phyloP scores from a whole-genome alignment of 2,113 vertebrate species.

The Romanogobio albipinnatus region DNA sequence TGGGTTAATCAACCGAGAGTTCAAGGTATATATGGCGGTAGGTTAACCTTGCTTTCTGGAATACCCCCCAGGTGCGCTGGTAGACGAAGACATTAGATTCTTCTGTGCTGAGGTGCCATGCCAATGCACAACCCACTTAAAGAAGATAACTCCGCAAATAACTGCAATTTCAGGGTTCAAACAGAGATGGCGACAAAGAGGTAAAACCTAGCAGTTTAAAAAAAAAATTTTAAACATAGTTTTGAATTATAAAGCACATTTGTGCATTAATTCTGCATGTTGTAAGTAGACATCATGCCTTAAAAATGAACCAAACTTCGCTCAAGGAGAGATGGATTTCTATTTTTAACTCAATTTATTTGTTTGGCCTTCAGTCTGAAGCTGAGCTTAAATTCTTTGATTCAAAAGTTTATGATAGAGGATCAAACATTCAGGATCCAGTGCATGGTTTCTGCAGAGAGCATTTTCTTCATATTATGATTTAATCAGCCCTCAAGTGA shows the following conservation, averaged over 20 bases:
- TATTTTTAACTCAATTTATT: background rate
- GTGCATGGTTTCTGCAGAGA: background rate
- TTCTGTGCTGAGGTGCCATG: no score
- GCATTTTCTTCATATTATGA: slow-evolving; percentile 9
- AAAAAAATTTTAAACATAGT: background rate
- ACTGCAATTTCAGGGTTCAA: no score
- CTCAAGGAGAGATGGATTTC: background rate
- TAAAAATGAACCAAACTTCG: background rate
- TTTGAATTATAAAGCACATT: slow-evolving; percentile 19
- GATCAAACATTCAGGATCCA: background rate
- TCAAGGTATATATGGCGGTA: no score
- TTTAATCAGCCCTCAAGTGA: slow-evolving; percentile 24
- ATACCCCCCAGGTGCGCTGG: no score
- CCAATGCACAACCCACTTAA: no score
- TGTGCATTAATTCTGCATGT: background rate
- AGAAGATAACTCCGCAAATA: no score
- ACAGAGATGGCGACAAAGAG: no score
- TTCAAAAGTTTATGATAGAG: background rate
- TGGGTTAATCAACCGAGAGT: no score
- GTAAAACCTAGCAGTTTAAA: no score
- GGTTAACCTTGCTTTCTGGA: no score
- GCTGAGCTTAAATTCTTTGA: slow-evolving; percentile 3
- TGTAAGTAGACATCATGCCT: background rate
- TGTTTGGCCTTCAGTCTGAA: background rate
- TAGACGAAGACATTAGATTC: no score